A percentile compares a stretch with the other conserved stretches of the same genome.
Conservation (phyloP, 2,113 vertebrate species). For the Brienomyrus brachyistius region DNA sequence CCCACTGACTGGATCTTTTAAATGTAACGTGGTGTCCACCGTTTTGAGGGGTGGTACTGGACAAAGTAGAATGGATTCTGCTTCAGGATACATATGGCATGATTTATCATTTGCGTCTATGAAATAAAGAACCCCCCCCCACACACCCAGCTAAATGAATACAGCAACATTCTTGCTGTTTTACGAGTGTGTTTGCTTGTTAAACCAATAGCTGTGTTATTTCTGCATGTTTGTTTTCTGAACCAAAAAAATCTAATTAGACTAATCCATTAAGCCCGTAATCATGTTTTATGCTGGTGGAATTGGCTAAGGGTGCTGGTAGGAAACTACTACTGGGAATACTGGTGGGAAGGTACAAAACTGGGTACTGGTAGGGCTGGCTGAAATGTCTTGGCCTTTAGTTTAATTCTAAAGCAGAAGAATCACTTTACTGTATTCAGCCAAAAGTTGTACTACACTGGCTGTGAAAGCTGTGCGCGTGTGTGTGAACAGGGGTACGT, state of each 20-base stretch:
- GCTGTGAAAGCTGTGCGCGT: not conserved
- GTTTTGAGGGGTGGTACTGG: not conserved
- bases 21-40: not conserved
- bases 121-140: not conserved
- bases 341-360: not conserved
- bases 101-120: not conserved
- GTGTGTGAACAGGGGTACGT: not conserved
- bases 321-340: not conserved
- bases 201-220: not conserved
- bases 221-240: not conserved
- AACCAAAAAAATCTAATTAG: not conserved
- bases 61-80: not conserved
- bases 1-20: not conserved
- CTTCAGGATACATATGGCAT: not conserved
- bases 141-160: not conserved
- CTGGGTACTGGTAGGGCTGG: not conserved
- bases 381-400: not conserved
- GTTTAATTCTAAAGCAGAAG: not conserved
- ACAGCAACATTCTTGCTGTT: not conserved
- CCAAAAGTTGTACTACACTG: not conserved
- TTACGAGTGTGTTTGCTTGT: not conserved
- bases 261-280: not conserved
- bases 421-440: not conserved
- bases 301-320: not conserved
- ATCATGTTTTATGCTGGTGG: not conserved